Evolutionary conservation across 2,888 invertebrate species (phyloP).

Genomic region (Drosophila histrio): DNA sequence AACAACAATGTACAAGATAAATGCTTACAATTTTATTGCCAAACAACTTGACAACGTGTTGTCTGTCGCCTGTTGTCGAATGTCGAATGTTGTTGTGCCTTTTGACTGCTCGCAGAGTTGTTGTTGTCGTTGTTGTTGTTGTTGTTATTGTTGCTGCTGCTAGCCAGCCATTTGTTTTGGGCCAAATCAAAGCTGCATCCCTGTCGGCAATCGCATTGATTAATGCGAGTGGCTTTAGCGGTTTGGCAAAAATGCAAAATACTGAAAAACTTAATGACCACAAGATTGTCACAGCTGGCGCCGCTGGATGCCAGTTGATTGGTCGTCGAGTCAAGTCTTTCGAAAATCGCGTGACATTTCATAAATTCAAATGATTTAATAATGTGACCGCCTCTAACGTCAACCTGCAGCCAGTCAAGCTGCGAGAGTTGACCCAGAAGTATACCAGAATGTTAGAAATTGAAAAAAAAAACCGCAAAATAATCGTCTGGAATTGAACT

Average conservation of each 20-base stretch:
- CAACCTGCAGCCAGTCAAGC: conserved; percentile 9
- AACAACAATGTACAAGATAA: conserved; percentile 68
- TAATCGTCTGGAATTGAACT: too few species aligned
- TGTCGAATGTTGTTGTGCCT: conserved; percentile 25
- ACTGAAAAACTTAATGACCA: conserved; percentile 68
- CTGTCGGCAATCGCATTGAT: conserved; percentile 64
- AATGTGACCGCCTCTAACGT: conserved; percentile 38
- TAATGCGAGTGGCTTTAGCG: conserved; percentile 51
- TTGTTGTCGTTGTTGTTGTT: conserved; percentile 13
- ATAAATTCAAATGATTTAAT: conserved; percentile 67
- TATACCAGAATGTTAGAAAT: background rate
- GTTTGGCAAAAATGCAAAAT: conserved; percentile 24
- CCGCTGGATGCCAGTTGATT: conserved; percentile 64
- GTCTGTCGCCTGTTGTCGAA: conserved; percentile 54
- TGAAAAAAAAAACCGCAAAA: too few species aligned
- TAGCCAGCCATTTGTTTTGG: conserved; percentile 41
- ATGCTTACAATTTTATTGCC: conserved; percentile 79
- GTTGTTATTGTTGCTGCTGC: conserved; percentile 17
- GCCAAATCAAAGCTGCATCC: conserved; percentile 54
- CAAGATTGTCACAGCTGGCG: conserved; percentile 72
- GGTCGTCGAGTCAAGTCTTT: conserved; percentile 48
- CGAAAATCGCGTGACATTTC: conserved; percentile 75
- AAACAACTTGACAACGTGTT: conserved; percentile 70
- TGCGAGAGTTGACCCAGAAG: conserved; percentile 1
- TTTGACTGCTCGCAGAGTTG: conserved; percentile 20